Conservation (phyloP, 2,113 vertebrate species). For the Nyctereutes procyonoides region DNA sequence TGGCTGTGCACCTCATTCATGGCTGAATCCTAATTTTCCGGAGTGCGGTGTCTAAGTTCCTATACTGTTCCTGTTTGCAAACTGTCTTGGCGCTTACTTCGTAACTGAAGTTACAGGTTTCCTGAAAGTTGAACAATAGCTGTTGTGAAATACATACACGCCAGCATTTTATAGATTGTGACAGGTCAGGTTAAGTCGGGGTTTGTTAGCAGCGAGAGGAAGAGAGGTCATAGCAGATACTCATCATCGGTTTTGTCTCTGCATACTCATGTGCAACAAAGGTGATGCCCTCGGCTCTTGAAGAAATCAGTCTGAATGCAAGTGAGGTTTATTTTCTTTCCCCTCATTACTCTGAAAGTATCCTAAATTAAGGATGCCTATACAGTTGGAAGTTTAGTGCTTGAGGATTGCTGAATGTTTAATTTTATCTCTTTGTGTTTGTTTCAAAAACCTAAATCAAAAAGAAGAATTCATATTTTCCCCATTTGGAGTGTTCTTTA, state of each 20-base stretch:
- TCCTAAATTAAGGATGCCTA: neutral
- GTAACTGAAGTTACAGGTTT: slow-evolving; percentile 25
- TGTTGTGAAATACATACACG: slow-evolving; percentile 21
- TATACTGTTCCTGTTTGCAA: neutral
- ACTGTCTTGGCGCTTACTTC: slow-evolving; percentile 36
- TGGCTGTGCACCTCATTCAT: neutral
- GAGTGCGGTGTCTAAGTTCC: neutral
- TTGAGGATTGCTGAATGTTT: neutral
- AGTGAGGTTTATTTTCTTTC: slow-evolving; percentile 1
- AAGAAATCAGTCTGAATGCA: slow-evolving; percentile 10
- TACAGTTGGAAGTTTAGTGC: neutral
- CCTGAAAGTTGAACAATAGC: slow-evolving; percentile 41
- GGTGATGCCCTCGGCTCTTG: neutral
- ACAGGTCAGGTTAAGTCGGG: neutral
- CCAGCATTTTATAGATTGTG: neutral
- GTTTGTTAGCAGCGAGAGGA: neutral
- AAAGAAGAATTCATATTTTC: slow-evolving; percentile 37
- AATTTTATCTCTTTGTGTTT: neutral
- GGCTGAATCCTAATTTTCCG: neutral
- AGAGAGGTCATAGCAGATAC: neutral
- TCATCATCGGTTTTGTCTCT: neutral
- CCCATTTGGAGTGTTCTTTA: neutral
- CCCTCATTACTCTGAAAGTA: neutral
- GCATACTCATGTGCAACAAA: neutral
- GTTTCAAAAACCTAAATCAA: slow-evolving; percentile 31